Evolutionary conservation across 2,113 vertebrate genomes (phyloP), one percentile per base, ranked within the genome.

Genomic region (Dasypus novemcinctus): DNA sequence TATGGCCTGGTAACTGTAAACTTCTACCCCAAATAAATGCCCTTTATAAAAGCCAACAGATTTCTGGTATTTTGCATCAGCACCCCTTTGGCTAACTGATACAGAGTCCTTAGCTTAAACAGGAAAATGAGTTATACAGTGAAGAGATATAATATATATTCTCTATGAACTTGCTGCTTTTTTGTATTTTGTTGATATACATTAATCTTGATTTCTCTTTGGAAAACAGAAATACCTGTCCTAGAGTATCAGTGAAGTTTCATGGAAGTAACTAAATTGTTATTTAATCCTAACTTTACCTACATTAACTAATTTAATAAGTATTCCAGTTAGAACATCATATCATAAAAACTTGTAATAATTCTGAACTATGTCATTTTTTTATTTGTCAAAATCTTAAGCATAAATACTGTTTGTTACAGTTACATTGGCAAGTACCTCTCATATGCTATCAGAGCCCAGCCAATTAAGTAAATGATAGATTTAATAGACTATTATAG

Each of bases 131-230:
- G 97, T 98, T 98, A 96, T 64, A 57, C 95, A 92, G 97, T 96
- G 91, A 97, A 96, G 95, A 95, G 96, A 96, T 97, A 94, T 96
- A 89, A 96, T 92, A 97, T 91, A 66, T 64, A 90, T 61, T 74
- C 97, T 96, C 72, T 95, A 63, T 96, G 86, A 95, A 75, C 78
- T 96, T 76, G 87, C 36, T 97, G 74, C 83, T 29, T 95, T 76
- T 97, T 90, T 96, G 74, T 97, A 94, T 97, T 98, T 97, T 97
- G 93, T 93, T 95, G 87, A 61, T n/a, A 54, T 85, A 97, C 95
- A 69, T 94, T 98, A 97, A 98, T 98, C 94, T 97, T 96, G 96
- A 96, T 98, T 98, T 98, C 46, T 71, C 72, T 81, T 54, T 96
- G 86, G 93, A 90, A 68, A 97, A 85, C 88, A 94, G 75, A 94